Evolutionary conservation across 2,113 vertebrate species (phyloP).

Genomic region (Apus apus): DNA sequence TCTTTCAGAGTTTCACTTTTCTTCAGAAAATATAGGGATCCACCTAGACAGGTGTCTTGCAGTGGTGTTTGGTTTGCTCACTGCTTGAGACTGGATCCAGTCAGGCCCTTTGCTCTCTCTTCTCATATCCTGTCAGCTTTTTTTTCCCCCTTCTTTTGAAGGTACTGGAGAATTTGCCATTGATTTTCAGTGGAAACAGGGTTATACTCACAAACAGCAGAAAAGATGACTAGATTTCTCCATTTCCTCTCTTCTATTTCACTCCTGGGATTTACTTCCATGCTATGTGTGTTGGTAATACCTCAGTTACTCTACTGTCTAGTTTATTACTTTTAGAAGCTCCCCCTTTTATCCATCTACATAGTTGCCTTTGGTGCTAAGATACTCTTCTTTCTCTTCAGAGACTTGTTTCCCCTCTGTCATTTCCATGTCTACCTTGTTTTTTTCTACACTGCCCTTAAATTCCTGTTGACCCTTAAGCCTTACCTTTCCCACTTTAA

Average conservation of each 20-base stretch:
- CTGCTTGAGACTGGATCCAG: background rate
- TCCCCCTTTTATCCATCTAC: background rate
- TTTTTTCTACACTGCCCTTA: background rate
- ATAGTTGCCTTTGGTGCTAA: background rate
- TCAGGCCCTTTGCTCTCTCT: background rate
- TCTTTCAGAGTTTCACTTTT: background rate
- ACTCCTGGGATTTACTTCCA: background rate
- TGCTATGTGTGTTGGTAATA: background rate
- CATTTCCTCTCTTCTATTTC: background rate
- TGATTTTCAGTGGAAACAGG: background rate
- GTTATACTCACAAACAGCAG: background rate
- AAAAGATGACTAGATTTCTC: background rate
- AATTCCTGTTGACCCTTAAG: background rate
- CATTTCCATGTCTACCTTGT: background rate
- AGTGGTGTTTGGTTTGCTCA: background rate
- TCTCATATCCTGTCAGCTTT: background rate
- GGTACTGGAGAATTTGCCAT: background rate
- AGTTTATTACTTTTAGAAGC: background rate
- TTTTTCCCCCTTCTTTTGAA: accelerated
- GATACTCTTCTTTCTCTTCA: background rate
- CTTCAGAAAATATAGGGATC: background rate
- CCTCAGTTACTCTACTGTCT: background rate
- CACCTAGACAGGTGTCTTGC: background rate
- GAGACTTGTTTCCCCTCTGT: background rate
- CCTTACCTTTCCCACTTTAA: background rate